Percentiles rank a stretch among this genome's conserved stretches.
phyloP scores from a whole-genome alignment of 2,113 vertebrate genomes.

The Cervus canadensis region DNA sequence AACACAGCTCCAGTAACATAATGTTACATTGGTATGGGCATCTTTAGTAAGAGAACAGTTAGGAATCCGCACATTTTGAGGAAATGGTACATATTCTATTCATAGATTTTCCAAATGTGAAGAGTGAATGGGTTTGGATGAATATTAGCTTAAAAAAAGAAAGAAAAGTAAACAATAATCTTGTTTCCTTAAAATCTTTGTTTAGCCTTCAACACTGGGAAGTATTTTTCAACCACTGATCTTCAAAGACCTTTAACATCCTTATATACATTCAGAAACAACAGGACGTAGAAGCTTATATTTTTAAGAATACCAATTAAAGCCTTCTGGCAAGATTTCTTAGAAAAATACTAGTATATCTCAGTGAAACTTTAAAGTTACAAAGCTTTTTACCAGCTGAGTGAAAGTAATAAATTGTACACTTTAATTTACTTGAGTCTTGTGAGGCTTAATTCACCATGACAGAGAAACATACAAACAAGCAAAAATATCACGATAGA shows the following conservation, averaged over 20 bases:
- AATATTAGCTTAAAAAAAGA: not conserved
- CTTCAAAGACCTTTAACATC: not conserved
- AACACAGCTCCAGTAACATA: not conserved
- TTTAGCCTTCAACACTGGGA: not conserved
- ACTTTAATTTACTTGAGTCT: not conserved
- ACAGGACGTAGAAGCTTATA: not conserved
- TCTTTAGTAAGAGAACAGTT: not conserved
- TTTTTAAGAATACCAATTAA: constrained; percentile 1
- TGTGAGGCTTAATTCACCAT: not conserved
- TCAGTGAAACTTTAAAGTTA: not conserved
- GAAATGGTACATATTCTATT: not conserved
- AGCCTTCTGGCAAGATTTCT: not conserved
- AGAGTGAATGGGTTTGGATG: not conserved
- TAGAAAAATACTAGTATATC: not conserved
- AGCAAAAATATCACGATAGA: not conserved
- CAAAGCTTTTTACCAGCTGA: not conserved
- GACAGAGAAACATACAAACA: not conserved
- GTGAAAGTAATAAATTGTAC: not conserved
- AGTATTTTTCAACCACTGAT: not conserved
- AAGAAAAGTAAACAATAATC: not conserved
- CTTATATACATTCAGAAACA: not conserved
- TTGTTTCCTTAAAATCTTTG: not conserved
- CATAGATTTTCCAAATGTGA: not conserved
- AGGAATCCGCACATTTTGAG: not conserved
- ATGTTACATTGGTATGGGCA: not conserved